Evolutionary conservation across 1,140 invertebrate species (phyloP).

Genomic region (Drosophila parabipectinata): DNA sequence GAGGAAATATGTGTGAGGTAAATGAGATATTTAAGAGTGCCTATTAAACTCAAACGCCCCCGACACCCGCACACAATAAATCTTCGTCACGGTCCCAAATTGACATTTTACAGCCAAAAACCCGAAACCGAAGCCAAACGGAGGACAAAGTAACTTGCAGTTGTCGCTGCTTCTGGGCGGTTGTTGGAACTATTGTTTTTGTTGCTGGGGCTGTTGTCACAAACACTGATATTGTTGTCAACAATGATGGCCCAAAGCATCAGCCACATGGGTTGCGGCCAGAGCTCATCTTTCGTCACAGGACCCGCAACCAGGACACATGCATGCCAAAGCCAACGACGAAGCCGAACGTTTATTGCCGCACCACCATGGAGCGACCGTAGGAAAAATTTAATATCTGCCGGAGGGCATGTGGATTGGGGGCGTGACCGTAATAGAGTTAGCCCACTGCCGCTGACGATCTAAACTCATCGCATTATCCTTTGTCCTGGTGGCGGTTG

Average conservation of each 20-base stretch:
- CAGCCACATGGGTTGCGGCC: conserved; percentile 75
- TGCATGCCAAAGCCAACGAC: conserved; percentile 14
- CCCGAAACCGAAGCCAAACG: conserved; percentile 38
- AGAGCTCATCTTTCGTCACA: conserved; percentile 67
- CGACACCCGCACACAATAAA: conserved; percentile 70
- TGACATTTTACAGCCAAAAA: conserved; percentile 79
- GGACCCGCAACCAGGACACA: conserved; percentile 26
- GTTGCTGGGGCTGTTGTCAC: conserved; percentile 50
- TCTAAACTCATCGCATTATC: conserved; percentile 71
- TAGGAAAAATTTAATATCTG: conserved; percentile 69
- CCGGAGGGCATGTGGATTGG: conserved; percentile 32
- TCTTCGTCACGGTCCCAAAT: conserved; percentile 81
- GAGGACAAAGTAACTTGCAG: conserved; percentile 66
- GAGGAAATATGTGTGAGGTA: conserved; percentile 28
- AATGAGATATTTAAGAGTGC: conserved; percentile 55
- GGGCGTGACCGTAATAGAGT: conserved; percentile 63
- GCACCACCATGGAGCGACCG: conserved; percentile 23
- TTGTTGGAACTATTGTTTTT: conserved; percentile 19
- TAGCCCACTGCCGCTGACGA: conserved; percentile 59
- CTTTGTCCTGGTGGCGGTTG: conserved; percentile 37
- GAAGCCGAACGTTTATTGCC: conserved; percentile 55
- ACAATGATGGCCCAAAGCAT: conserved; percentile 79
- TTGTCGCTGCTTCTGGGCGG: conserved; percentile 4
- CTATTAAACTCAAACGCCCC: conserved; percentile 45
- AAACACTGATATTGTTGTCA: conserved; percentile 76